Evolutionary conservation across 2,888 invertebrate genomes (phyloP), one percentile per base, ranked within the genome.

Genomic region (Microplitis deprimator): DNA sequence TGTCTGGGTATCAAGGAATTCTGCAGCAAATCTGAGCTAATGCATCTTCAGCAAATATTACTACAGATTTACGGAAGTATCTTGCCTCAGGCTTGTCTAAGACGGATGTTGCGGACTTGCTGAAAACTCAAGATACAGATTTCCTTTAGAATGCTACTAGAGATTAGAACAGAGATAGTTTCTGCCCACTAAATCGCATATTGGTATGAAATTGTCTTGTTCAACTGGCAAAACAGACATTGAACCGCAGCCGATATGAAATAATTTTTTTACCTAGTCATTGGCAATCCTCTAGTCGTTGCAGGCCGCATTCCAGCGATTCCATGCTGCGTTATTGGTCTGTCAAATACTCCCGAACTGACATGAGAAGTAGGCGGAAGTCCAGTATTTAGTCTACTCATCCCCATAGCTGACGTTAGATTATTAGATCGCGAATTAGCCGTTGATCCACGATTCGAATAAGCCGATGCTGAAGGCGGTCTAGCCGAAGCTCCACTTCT

Each of bases 261-360:
- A n/a, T 60, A 60, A n/a, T 65, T 64, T 5, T 50, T n/a, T 69
- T 78, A 88, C 89, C 88, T 87, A 29, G 84, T 84, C 82, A 87
- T 84, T 7, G 87, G 84, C 61, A 85, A 79, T 69, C 93, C 93
- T 77, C 92, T 90, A 0, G 92, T 92, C 0, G 93, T 93, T 1
- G 92, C 92, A 0, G 95, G 94, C 70, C 95, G 93, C 71, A 95
- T 90, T 0, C 95, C 95, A 41, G 93, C 92, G 73, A 96, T 91
- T 0, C 96, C 96, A 91, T 96, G 96, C 85, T 96, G 95, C 1
- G 96, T 96, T 84, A 95, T 94, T 13, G 96, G 95, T 77, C 96
- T 91, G 83, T 96, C 96, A 69, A 94, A 92, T 87, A 94, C 90
- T 75, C 86, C 89, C 38, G 82, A 77, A 62, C 81, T 85, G 39